Base-by-base conservation (phyloP, 2,888 invertebrate species). In the Chesias legatella region DNA sequence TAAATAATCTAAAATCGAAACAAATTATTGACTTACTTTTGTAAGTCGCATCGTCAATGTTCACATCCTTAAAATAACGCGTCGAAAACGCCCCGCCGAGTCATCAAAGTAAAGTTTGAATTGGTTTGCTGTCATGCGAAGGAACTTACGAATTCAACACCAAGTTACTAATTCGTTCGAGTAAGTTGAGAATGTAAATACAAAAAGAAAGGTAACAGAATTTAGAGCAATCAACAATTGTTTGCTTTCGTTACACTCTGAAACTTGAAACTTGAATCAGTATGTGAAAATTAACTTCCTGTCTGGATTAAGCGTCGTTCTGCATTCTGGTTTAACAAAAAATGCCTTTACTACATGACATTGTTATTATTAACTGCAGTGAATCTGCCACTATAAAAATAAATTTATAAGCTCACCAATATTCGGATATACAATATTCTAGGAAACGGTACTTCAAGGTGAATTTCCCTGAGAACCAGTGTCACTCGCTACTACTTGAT, bases 401-500 rank as follows among this genome's bases (percentile, higher is more conserved):
- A n/a, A n/a, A n/a, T n/a, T n/a, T n/a, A n/a, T n/a, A n/a, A n/a
- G n/a, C n/a, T n/a, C n/a, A n/a, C n/a, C n/a, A n/a, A n/a, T n/a
- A n/a, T n/a, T n/a, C n/a, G n/a, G n/a, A n/a, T n/a, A n/a, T n/a
- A n/a, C n/a, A n/a, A n/a, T n/a, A n/a, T n/a, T n/a, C n/a, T n/a
- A n/a, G n/a, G n/a, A n/a, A n/a, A n/a, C n/a, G 0, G 96, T 93
- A 4, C 93, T 90, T 48, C 95, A 89, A 0, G 95, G 92, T 0
- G 96, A 93, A 0, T 94, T 94, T 60, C 96, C 95, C 20, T 93
- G 89, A 0, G 94, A 91, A 46, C 94, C 91, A 0, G 92, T 93
- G 69, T 97, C 93, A 26, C 97, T 79, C 45, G 95, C 92, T 21
- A 94, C 88, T 1, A 96, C 96, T 64, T 93, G 91, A 73, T 93